Base-by-base conservation (phyloP, 2,113 vertebrate genomes). In the Meleagris gallopavo region DNA sequence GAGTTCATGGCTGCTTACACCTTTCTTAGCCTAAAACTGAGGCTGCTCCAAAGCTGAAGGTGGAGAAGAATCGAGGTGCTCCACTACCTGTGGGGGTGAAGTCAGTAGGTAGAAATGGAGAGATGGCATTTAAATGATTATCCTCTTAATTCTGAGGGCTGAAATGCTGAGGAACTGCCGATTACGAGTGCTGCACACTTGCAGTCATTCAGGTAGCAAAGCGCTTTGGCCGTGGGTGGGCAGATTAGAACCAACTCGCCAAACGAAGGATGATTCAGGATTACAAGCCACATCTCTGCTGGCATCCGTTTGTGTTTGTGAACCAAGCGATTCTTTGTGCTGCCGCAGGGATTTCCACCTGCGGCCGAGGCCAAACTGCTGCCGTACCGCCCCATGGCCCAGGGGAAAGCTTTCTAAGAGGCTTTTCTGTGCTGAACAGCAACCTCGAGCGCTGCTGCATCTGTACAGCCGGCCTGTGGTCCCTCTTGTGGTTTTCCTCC, bases 381-480 rank as follows among this genome's bases (percentile, higher is more conserved):
- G 2, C 22, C 10, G 9, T 55, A 15, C 54, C 32, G 55, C 17
- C 32, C 11, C 4, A 11, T 19, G 55, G 30, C 55, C 55, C 55
- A 58, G 55, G 46, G 46, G 12, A 64, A 40, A 15, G 1, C 41
- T 50, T 40, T 16, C 18, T 27, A 30, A 18, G 48, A 64, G 75
- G 45, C 50, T 85, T 36, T 62, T 62, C 24, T 62, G 60, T 62
- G 34, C n/a, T 38, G 25, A 36, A 30, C 65, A 72, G 67, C 71
- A 40, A 11, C 34, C 36, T 81, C 36, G 2, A 7, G 45, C 32
- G 40, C 60, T 57, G 30, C 11, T 54, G 64, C 60, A 8, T 65
- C 54, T 8, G 2, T 46, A 48, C 62, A 72, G 43, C 41, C 4
- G 0, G 40, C 25, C 13, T 0, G 0, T 1, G 0, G 12, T 69